Percentiles rank a stretch among this genome's conserved stretches.
Evolutionary conservation across 2,797 vertebrate genomes (phyloP).

Genomic region (Centroberyx gerrardi): DNA sequence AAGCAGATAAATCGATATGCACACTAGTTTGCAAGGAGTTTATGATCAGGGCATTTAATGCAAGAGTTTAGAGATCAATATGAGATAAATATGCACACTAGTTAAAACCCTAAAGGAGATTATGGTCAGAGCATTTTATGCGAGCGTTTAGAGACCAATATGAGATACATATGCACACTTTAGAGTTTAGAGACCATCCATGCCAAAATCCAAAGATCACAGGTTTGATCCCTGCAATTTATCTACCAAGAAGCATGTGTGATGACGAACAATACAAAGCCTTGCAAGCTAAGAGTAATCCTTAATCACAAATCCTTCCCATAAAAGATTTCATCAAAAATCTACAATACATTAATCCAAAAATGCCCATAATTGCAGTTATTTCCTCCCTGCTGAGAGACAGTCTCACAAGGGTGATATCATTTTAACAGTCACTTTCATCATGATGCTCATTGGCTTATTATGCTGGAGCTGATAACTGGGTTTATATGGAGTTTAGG

Average conservation of each 20-base stretch:
- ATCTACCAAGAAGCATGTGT: too few species aligned
- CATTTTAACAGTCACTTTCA: neutral
- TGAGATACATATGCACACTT: too few species aligned
- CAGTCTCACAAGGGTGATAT: neutral
- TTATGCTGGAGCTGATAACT: slow-evolving; percentile 11
- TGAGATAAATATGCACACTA: too few species aligned
- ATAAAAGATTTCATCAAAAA: neutral
- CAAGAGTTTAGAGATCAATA: too few species aligned
- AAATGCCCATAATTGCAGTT: neutral
- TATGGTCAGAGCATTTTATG: too few species aligned
- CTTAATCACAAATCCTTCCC: neutral
- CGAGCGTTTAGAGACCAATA: too few species aligned
- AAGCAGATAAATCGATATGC: neutral
- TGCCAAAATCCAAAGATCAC: too few species aligned
- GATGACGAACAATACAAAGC: too few species aligned
- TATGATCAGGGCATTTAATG: too few species aligned
- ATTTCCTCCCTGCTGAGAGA: neutral
- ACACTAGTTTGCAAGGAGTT: neutral
- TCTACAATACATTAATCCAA: neutral
- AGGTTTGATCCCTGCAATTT: too few species aligned
- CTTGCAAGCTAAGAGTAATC: neutral
- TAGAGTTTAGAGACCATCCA: too few species aligned
- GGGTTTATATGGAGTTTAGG: slow-evolving; percentile 26
- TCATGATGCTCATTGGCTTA: slow-evolving; percentile 5
- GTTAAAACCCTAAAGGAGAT: too few species aligned